Evolutionary conservation across 2,797 vertebrate genomes (phyloP).

Genomic region (Anisognathus igniventris): DNA sequence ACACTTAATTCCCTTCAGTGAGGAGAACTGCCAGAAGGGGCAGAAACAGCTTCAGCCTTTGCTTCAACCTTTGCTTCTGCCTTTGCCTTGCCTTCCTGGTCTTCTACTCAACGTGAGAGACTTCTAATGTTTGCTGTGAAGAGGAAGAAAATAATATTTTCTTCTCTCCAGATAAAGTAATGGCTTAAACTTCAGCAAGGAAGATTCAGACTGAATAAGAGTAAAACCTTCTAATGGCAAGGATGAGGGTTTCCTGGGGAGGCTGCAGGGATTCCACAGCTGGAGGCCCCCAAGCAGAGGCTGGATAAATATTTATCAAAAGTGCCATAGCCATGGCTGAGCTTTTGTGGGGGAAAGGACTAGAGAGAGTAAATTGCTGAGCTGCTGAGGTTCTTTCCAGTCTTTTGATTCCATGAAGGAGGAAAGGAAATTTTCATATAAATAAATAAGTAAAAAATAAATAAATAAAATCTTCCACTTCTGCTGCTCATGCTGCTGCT

Average conservation of each 20-base stretch:
- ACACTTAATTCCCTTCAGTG: background rate
- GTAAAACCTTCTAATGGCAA: background rate
- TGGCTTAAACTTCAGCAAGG: constrained; percentile 6
- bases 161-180: background rate
- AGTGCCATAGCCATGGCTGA: background rate
- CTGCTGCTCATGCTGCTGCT: background rate
- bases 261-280: background rate
- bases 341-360: background rate
- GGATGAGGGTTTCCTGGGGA: background rate
- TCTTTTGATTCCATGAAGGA: background rate
- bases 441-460: background rate
- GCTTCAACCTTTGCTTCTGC: background rate
- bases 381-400: background rate
- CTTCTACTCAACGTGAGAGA: background rate
- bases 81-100: background rate
- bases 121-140: background rate
- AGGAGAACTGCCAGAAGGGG: background rate
- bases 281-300: background rate
- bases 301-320: constrained; percentile 31
- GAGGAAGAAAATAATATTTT: background rate
- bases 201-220: background rate
- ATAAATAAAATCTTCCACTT: background rate
- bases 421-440: background rate
- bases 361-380: background rate
- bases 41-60: background rate